phyloP scores from a whole-genome alignment of 1,140 invertebrate genomes.

The Drosophila paulistorum region DNA sequence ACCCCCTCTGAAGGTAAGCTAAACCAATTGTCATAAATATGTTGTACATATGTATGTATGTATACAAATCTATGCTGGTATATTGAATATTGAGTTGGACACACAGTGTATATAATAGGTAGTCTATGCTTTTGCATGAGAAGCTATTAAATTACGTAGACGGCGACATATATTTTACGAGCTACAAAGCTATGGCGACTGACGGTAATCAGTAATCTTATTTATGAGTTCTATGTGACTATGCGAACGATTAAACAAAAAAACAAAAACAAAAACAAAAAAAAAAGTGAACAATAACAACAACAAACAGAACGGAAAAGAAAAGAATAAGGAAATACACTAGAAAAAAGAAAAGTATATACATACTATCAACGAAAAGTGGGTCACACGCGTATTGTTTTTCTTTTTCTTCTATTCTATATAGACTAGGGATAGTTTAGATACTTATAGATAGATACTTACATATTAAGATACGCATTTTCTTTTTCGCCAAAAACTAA shows the following conservation, averaged over 20 bases:
- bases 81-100: constrained; percentile 1
- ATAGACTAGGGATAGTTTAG: constrained; percentile 21
- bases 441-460: constrained; percentile 8
- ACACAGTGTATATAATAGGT: constrained; percentile 7
- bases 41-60: not conserved
- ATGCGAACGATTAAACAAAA: constrained; percentile 32
- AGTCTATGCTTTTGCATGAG: constrained; percentile 5
- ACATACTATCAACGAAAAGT: constrained; percentile 45
- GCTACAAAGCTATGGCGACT: constrained; percentile 33
- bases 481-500: constrained; percentile 14
- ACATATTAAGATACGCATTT: not conserved
- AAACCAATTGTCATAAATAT: not conserved
- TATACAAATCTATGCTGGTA: not conserved
- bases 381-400: constrained; percentile 62
- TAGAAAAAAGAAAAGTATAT: too few species aligned
- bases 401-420: constrained; percentile 9
- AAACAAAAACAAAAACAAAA: constrained; percentile 16
- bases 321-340: not conserved
- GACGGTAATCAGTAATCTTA: constrained; percentile 72
- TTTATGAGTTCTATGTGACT: constrained; percentile 62
- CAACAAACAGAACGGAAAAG: not conserved
- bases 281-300: constrained; percentile 30
- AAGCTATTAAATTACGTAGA: constrained; percentile 52
- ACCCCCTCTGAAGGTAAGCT: not conserved
- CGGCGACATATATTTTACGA: constrained; percentile 44